Conservation (phyloP, 2,113 vertebrate species). For the Falcunculus frontatus region DNA sequence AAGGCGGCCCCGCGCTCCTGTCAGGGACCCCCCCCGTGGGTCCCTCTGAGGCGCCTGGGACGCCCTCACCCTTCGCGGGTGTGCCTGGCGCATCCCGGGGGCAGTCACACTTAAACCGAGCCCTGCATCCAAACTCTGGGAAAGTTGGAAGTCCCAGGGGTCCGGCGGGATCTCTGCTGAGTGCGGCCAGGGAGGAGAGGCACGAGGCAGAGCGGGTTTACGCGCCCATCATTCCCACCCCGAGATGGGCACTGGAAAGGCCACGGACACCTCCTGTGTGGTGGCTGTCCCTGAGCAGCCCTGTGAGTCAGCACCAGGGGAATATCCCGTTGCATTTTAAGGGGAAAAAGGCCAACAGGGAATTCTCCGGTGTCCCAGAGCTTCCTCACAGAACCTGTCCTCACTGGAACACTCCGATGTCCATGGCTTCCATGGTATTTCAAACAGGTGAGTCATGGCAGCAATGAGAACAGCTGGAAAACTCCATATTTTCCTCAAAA, state of each 20-base stretch:
- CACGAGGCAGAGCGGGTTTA: background rate
- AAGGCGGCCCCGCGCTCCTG: background rate
- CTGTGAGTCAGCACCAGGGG: background rate
- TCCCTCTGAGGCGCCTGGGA: background rate
- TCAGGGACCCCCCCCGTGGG: background rate
- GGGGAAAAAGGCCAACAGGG: background rate
- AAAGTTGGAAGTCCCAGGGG: background rate
- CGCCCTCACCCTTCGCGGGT: background rate
- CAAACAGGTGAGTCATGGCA: background rate
- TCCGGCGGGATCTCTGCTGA: background rate
- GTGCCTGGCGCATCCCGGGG: background rate
- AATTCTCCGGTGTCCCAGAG: background rate
- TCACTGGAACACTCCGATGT: background rate
- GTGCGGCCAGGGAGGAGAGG: background rate
- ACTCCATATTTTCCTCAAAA: background rate
- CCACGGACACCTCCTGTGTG: background rate
- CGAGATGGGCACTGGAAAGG: background rate
- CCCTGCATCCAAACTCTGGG: background rate
- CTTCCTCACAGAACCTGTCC: background rate
- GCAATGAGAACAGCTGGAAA: background rate
- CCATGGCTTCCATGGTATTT: background rate
- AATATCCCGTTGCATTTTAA: background rate
- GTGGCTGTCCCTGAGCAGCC: background rate
- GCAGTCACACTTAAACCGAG: background rate
- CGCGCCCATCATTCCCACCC: background rate